Conservation (phyloP, 2,888 invertebrate genomes). For the Odontocolon sp. region DNA sequence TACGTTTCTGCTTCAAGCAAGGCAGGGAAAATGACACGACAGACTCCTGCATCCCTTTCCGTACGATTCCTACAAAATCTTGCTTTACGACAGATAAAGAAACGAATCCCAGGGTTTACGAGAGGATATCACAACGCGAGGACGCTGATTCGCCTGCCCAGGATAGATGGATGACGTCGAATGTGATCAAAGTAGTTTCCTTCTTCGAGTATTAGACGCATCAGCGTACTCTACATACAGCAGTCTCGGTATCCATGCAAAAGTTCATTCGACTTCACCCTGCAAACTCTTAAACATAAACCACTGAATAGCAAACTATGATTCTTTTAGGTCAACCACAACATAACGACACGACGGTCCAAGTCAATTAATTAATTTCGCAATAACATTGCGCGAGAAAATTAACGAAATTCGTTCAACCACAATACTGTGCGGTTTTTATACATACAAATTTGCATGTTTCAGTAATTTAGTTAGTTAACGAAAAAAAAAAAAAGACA, state of each 20-base stretch:
- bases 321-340: background rate
- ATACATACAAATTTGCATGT: conserved; percentile 12
- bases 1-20: too few species aligned
- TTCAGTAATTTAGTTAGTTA: conserved; percentile 27
- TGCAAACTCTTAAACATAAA: conserved; percentile 3
- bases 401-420: background rate
- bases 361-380: conserved; percentile 23
- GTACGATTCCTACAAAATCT: conserved; percentile 28
- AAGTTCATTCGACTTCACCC: conserved; percentile 12
- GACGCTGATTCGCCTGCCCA: too few species aligned
- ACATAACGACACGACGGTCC: background rate
- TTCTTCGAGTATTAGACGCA: conserved; percentile 12
- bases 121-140: conserved; percentile 40
- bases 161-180: too few species aligned
- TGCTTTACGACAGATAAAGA: conserved; percentile 49
- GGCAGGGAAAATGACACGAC: too few species aligned
- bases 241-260: conserved; percentile 29
- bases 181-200: conserved; percentile 13
- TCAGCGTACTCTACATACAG: background rate
- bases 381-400: background rate
- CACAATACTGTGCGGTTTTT: background rate
- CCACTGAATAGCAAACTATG: background rate
- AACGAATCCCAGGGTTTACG: conserved; percentile 51
- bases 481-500: conserved; percentile 2
- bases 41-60: conserved; percentile 39